phyloP scores from a whole-genome alignment of 2,888 invertebrate genomes.

The Drosophila aldrichi region DNA sequence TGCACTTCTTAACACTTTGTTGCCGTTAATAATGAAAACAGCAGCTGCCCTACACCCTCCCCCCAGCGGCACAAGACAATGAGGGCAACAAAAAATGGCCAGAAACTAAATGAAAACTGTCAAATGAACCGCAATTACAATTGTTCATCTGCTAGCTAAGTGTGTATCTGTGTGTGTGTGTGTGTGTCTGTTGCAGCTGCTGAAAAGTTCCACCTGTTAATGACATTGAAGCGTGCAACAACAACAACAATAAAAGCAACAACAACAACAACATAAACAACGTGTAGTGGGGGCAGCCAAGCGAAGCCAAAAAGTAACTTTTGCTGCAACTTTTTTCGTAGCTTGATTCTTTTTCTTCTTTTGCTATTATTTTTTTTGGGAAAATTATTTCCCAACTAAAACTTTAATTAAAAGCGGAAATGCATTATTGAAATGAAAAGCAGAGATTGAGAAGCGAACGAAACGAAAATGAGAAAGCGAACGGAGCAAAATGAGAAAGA shows the following conservation, averaged over 20 bases:
- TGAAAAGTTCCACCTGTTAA: conserved; percentile 74
- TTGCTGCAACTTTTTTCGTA: conserved; percentile 41
- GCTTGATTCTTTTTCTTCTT: background rate
- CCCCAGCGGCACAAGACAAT: conserved; percentile 45
- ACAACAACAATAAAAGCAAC: too few species aligned
- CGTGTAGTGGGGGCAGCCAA: conserved; percentile 19
- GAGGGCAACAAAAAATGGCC: conserved; percentile 34
- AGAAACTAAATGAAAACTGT: conserved; percentile 73
- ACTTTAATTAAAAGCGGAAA: conserved; percentile 77
- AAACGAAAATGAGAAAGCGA: conserved; percentile 7
- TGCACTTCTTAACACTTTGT: conserved; percentile 77
- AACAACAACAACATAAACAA: background rate
- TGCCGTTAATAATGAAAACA: conserved; percentile 73
- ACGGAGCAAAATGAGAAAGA: background rate
- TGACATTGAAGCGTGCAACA: conserved; percentile 55
- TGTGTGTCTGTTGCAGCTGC: conserved; percentile 16
- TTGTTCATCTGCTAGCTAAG: conserved; percentile 61
- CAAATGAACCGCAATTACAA: conserved; percentile 76
- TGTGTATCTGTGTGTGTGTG: conserved; percentile 11
- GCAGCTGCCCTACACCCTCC: conserved; percentile 23
- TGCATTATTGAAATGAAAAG: conserved; percentile 68
- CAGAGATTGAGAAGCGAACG: conserved; percentile 30
- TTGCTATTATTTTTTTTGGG: conserved; percentile 24
- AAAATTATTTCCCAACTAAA: conserved; percentile 65
- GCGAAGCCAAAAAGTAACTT: conserved; percentile 47